Evolutionary conservation across 2,797 vertebrate species (phyloP), one percentile per base, ranked within the genome.

Genomic region (Petrocephalus sullivani): DNA sequence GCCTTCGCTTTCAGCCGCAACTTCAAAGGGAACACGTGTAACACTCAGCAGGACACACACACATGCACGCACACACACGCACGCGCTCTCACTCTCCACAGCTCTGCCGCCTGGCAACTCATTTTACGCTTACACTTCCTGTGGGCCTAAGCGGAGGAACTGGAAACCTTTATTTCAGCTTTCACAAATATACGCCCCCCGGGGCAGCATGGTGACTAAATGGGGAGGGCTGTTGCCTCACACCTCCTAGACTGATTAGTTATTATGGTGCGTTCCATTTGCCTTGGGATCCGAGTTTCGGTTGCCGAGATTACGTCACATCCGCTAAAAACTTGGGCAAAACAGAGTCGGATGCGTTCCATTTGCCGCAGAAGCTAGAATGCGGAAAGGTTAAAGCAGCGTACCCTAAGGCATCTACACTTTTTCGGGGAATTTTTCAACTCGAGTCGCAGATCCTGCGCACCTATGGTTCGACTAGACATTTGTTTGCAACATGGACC

Each of bases 91-190:
- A 5, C 67, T 1, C 60, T 3, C 49, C 46, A 2, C 8, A 82
- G 37, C 33, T 67, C 56, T 14, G 54, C 33, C 2, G 21, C 54
- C 85, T 21, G 64, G 64, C 57, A 87, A 19, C 21, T 61, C 28
- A 85, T 64, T 87, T 61, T 64, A 16, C n/a, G 64, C 37, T 23
- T 49, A 49, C 9, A 49, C 8, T 87, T 81, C 87, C 75, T 54
- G 87, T 53, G 60, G 1, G 49, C 87, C 89, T 78, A 88, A 81
- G 37, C 90, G 37, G 67, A 85, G 23, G 88, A 88, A 90, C 58
- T 89, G 58, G 87, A 89, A 88, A 87, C 88, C 90, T 89, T 87
- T 89, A 90, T 90, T 92, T 91, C 87, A 56, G 81, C 88, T 86
- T 88, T 90, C 90, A 91, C 82, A 78, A 89, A 89, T 90, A 89